Evolutionary conservation across 2,113 vertebrate genomes (phyloP).

Genomic region (Tichodroma muraria): DNA sequence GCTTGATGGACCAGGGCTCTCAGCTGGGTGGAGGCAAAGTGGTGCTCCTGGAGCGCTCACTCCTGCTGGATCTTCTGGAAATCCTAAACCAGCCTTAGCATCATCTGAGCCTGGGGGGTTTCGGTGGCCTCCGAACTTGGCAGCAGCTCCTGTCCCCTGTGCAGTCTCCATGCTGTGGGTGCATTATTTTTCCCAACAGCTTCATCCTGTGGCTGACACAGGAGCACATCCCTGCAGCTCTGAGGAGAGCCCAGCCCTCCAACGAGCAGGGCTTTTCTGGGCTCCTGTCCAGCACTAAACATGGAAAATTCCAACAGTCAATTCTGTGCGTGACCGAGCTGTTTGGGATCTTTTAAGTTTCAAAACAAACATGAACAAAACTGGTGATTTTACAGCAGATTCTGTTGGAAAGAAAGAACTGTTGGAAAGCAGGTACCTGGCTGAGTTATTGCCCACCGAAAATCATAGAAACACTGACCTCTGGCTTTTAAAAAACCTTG

Average conservation of each 20-base stretch:
- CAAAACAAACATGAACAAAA: neutral
- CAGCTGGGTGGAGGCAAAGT: neutral
- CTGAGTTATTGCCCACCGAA: neutral
- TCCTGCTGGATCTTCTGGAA: neutral
- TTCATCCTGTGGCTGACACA: neutral
- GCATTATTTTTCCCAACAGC: neutral
- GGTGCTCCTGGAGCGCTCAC: accelerated
- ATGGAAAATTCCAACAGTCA: neutral
- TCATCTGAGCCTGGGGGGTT: accelerated
- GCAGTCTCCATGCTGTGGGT: neutral
- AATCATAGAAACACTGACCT: neutral
- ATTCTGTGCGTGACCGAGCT: neutral
- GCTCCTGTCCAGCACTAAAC: neutral
- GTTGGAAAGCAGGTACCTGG: neutral
- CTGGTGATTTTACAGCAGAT: neutral
- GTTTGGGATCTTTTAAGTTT: neutral
- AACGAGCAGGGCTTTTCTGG: neutral
- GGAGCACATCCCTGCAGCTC: neutral
- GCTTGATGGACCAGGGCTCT: neutral
- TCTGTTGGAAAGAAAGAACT: neutral
- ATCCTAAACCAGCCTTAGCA: neutral
- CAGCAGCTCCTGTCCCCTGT: neutral
- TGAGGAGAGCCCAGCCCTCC: neutral
- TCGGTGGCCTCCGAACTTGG: neutral
- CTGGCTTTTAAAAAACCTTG: neutral